Percentiles rank a stretch among this genome's conserved stretches.
Conservation (phyloP, 92 coral and sea anemone species). For the Bergia puertoricense region DNA sequence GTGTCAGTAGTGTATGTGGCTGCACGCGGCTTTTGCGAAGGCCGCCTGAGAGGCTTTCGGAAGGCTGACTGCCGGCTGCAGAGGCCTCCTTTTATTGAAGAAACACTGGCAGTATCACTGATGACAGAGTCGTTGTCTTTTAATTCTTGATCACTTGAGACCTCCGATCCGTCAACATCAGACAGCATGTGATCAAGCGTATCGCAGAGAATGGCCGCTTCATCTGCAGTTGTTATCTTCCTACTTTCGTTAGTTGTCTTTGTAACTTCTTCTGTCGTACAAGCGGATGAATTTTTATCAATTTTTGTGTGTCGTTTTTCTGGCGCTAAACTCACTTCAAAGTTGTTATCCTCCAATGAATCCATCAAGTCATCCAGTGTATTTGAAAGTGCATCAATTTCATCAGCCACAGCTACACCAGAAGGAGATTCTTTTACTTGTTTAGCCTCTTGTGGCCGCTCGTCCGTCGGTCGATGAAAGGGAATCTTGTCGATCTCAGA, state of each 20-base stretch:
- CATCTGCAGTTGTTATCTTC: conserved; percentile 10
- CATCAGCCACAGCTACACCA: not conserved
- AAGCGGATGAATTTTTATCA: not conserved
- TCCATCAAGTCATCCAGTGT: conserved; percentile 34
- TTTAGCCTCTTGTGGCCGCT: not conserved
- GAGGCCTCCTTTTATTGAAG: not conserved
- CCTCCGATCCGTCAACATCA: conserved; percentile 14
- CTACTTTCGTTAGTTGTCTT: not conserved
- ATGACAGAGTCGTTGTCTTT: not conserved
- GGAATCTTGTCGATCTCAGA: conserved; percentile 12
- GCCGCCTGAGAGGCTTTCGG: conserved; percentile 34
- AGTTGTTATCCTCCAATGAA: conserved; percentile 13
- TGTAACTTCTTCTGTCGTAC: not conserved
- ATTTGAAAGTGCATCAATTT: conserved; percentile 29
- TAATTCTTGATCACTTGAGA: conserved; percentile 1
- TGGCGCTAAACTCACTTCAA: not conserved
- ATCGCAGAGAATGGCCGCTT: conserved; percentile 21
- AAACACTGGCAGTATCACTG: not conserved
- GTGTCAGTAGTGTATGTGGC: not conserved
- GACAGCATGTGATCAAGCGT: conserved; percentile 37
- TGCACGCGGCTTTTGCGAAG: conserved; percentile 19
- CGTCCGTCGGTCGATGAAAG: not conserved
- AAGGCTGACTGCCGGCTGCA: conserved; percentile 36
- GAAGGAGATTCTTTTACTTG: not conserved
- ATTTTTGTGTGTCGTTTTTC: not conserved